A percentile compares a stretch with the other conserved stretches of the same genome.
phyloP scores from a whole-genome alignment of 1,140 invertebrate species.

The Glomeris maerens region DNA sequence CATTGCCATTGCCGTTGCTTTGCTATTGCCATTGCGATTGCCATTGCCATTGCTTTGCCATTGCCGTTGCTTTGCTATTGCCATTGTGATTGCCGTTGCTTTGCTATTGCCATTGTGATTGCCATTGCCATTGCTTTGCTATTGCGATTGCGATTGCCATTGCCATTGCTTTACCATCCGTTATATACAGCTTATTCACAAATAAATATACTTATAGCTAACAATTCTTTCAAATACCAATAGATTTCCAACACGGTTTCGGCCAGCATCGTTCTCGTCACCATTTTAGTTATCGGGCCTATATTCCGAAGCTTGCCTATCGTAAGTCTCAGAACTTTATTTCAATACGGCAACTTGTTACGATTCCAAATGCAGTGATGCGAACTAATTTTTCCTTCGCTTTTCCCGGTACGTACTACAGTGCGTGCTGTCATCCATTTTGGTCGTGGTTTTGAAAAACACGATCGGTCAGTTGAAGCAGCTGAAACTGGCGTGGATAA shows the following conservation, averaged over 20 bases:
- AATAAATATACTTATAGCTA: not conserved
- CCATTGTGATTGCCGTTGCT: too few relatives aligned
- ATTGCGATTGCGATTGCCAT: too few relatives aligned
- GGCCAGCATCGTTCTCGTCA: not conserved
- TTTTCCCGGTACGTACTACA: too few relatives aligned
- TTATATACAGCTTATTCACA: too few relatives aligned
- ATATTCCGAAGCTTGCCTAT: slow-evolving; percentile 8
- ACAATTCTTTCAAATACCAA: not conserved
- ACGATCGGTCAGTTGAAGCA: slow-evolving; percentile 71
- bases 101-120: too few relatives aligned
- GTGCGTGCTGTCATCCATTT: slow-evolving; percentile 73
- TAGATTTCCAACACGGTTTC: not conserved
- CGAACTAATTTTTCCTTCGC: slow-evolving; percentile 27
- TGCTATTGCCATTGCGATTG: too few relatives aligned
- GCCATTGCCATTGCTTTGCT: too few relatives aligned
- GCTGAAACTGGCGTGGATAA: slow-evolving; percentile 51
- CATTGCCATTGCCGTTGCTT: too few relatives aligned
- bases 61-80: too few relatives aligned
- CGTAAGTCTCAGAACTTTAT: not conserved
- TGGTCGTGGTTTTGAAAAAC: slow-evolving; percentile 76
- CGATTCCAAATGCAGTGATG: not conserved
- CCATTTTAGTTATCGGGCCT: slow-evolving; percentile 5
- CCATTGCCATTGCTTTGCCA: too few relatives aligned
- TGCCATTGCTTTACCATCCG: too few relatives aligned
- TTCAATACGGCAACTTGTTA: not conserved